A percentile compares a stretch with the other conserved stretches of the same genome.
These are phyloP conservation scores for Heliconius ismenius DNA, from an alignment of 2,888 invertebrate species.

Conservation along the genomic window DNA sequence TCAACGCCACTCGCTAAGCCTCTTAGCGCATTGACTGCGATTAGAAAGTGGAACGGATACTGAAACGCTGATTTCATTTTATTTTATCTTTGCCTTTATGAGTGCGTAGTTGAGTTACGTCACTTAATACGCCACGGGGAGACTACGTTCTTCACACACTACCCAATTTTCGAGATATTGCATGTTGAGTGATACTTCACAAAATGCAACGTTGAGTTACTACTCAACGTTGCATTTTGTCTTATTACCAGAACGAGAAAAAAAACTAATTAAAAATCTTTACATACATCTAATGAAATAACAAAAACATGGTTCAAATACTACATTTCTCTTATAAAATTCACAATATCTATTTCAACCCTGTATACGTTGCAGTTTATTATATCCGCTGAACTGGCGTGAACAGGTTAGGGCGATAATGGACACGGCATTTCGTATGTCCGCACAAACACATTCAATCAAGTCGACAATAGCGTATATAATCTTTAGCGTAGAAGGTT, in stretches of 20 bases:
- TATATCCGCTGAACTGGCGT: constrained; percentile 27
- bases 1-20: constrained; percentile 47
- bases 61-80: neutral
- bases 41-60: constrained; percentile 34
- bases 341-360: neutral
- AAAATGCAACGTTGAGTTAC: no score
- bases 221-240: no score
- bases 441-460: constrained; percentile 17
- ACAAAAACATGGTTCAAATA: neutral
- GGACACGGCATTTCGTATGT: constrained; percentile 23
- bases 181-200: no score
- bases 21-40: constrained; percentile 47
- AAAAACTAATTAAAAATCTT: no score
- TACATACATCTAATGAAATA: no score
- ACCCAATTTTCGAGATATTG: no score
- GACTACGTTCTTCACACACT: no score
- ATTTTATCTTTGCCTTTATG: no score
- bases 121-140: no score
- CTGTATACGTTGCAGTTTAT: constrained; percentile 23
- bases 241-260: no score
- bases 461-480: constrained; percentile 3
- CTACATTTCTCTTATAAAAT: neutral
- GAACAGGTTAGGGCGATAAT: constrained; percentile 37
- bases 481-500: neutral
- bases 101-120: no score